phyloP scores from a whole-genome alignment of 2,888 invertebrate genomes.

The Isotomurus palustris region DNA sequence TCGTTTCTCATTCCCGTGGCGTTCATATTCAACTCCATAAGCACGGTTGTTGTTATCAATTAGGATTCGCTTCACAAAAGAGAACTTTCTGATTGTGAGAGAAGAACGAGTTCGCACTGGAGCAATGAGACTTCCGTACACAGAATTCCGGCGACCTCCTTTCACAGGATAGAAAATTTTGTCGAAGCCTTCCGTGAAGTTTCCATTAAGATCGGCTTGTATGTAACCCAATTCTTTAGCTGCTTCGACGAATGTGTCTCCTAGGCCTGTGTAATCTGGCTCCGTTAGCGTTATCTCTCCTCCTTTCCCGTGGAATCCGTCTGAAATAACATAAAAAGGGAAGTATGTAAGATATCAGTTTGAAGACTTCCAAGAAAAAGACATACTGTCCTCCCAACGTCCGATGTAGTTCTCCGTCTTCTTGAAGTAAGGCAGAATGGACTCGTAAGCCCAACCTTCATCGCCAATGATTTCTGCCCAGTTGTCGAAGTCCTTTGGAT shows the following conservation, averaged over 20 bases:
- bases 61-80: constrained; percentile 36
- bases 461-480: constrained; percentile 35
- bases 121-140: constrained; percentile 30
- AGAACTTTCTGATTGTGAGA: constrained; percentile 39
- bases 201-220: constrained; percentile 53
- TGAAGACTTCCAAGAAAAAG: not conserved
- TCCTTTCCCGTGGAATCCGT: constrained; percentile 17
- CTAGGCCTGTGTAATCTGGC: constrained; percentile 57
- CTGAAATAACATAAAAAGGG: constrained; percentile 1
- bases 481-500: constrained; percentile 59
- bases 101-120: constrained; percentile 30
- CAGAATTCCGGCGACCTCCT: constrained; percentile 26
- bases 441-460: constrained; percentile 25
- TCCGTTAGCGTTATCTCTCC: constrained; percentile 42
- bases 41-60: constrained; percentile 31
- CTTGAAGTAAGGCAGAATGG: constrained; percentile 52
- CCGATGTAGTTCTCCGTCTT: constrained; percentile 46
- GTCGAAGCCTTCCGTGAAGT: constrained; percentile 47
- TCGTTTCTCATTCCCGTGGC: constrained; percentile 25
- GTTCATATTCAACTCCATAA: constrained; percentile 33
- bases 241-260: constrained; percentile 57
- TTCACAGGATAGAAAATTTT: constrained; percentile 27
- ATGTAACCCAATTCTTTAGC: constrained; percentile 58
- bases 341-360: not conserved
- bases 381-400: constrained; percentile 44